A percentile compares a stretch with the other conserved stretches of the same genome.
These are phyloP conservation scores for Dufourea novaeangliae DNA, from an alignment of 1,140 invertebrate species.

Conservation along the genomic window DNA sequence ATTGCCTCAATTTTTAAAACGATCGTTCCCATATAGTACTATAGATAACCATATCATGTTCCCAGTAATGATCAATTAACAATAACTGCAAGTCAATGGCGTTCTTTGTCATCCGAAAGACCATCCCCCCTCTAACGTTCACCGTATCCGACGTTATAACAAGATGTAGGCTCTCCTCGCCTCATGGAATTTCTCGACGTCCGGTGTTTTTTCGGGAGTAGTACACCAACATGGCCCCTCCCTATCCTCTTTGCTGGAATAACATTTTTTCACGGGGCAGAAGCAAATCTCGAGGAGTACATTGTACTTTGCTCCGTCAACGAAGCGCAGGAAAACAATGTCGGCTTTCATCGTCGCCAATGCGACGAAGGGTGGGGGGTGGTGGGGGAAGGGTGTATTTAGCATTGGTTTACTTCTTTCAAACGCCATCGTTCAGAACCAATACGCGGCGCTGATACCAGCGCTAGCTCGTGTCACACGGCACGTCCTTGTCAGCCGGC, in stretches of 20 bases:
- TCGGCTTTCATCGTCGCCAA: conserved; percentile 63
- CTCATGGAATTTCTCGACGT: neutral
- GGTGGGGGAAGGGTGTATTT: conserved; percentile 39
- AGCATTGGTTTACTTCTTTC: conserved; percentile 57
- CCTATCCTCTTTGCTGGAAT: conserved; percentile 48
- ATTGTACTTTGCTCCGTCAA: conserved; percentile 1
- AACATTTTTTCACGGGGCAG: conserved; percentile 61
- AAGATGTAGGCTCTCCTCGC: neutral
- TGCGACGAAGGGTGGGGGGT: conserved; percentile 50
- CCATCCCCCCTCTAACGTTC: neutral
- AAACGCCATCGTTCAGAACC: conserved; percentile 42
- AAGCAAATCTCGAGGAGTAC: conserved; percentile 52
- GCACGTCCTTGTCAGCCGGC: conserved; percentile 50
- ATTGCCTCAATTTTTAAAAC: no score
- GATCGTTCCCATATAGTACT: no score
- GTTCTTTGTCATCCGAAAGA: neutral
- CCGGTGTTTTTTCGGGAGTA: conserved; percentile 34
- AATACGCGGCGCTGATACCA: conserved; percentile 29
- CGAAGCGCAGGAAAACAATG: conserved; percentile 55
- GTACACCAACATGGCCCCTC: neutral
- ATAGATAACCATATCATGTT: no score
- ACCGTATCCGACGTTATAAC: neutral
- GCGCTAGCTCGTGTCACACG: conserved; percentile 4
- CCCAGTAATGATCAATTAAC: no score
- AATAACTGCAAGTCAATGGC: no score